Percentiles rank a stretch among this genome's conserved stretches.
phyloP scores from a whole-genome alignment of 2,797 vertebrate species.

The Acanthis flammea region DNA sequence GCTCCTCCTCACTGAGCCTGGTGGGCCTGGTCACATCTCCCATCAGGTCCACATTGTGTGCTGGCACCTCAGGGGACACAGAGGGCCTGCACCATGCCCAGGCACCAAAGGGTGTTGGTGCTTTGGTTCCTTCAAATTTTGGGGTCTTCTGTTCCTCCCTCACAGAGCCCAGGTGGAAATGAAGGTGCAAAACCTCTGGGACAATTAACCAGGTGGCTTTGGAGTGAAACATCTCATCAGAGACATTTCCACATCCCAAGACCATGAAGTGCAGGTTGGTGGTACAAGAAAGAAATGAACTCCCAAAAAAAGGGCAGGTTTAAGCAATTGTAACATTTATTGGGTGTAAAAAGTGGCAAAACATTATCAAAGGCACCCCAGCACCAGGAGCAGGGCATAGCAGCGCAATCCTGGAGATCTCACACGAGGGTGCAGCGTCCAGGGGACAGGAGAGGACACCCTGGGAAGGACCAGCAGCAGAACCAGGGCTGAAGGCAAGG shows the following conservation, averaged over 20 bases:
- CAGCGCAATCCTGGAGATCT: not conserved
- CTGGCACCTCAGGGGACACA: not conserved
- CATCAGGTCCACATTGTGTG: not conserved
- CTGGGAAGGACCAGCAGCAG: not conserved
- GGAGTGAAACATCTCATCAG: not conserved
- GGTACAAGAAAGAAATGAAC: not conserved
- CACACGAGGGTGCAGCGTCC: accelerated
- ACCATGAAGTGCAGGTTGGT: accelerated
- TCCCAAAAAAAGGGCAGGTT: accelerated
- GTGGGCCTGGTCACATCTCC: not conserved
- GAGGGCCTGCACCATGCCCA: not conserved
- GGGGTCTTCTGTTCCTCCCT: not conserved
- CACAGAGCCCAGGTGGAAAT: accelerated
- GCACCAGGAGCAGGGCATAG: not conserved
- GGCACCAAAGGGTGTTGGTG: not conserved
- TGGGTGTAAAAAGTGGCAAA: not conserved
- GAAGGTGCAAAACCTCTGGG: not conserved
- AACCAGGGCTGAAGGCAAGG: not conserved
- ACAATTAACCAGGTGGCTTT: accelerated
- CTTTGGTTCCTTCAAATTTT: accelerated
- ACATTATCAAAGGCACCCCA: not conserved
- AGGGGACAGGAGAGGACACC: accelerated
- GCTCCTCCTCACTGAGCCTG: accelerated
- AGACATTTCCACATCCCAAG: not conserved
- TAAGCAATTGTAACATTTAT: not conserved